A percentile compares a stretch with the other conserved stretches of the same genome.
phyloP scores from a whole-genome alignment of 2,113 vertebrate species.

The Hystrix brachyura region DNA sequence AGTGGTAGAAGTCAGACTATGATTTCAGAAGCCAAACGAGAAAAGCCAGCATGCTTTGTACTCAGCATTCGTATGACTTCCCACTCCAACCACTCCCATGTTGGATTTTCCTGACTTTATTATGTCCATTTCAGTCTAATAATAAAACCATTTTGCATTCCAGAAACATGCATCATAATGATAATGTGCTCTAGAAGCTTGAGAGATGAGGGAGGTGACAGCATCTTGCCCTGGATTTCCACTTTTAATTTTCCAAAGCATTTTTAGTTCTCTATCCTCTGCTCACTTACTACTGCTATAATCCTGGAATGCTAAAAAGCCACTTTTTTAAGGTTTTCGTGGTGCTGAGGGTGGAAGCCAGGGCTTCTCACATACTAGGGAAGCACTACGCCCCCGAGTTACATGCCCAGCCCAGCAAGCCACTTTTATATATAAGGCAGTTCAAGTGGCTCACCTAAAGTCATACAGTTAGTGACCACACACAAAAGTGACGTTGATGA shows the following conservation, averaged over 20 bases:
- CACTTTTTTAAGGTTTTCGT: too few relatives aligned
- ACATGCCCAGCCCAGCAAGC: background rate
- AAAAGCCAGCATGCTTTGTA: background rate
- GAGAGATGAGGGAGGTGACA: background rate
- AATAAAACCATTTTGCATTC: background rate
- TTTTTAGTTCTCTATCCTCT: constrained; percentile 29
- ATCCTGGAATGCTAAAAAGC: background rate
- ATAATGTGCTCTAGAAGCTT: background rate
- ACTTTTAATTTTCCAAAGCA: constrained; percentile 25
- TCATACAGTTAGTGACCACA: background rate
- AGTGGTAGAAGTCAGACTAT: background rate
- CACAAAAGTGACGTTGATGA: background rate
- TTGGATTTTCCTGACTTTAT: background rate
- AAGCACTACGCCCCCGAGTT: background rate
- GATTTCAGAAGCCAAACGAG: background rate
- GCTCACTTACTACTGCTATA: background rate
- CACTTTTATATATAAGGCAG: background rate
- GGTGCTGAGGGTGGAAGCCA: background rate
- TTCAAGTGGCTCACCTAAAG: background rate
- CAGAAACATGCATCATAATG: background rate
- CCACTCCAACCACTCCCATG: too few relatives aligned
- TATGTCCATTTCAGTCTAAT: background rate
- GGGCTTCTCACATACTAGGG: background rate
- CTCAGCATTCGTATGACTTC: background rate
- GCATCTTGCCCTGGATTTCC: background rate